phyloP scores from a whole-genome alignment of 2,888 invertebrate genomes.

The Nemurella pictetii region DNA sequence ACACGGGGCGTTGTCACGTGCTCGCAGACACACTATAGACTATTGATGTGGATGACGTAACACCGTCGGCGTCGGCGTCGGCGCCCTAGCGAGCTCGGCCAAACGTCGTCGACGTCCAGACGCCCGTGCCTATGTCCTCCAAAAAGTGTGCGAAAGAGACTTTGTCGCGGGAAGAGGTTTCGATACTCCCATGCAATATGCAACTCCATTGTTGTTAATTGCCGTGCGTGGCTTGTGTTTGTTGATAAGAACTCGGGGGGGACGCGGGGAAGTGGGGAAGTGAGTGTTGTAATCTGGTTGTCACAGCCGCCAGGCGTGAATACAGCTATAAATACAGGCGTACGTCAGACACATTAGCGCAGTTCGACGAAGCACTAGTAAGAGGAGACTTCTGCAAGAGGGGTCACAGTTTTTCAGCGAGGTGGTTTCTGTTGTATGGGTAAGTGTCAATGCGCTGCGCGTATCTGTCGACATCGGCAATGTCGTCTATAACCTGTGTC shows the following conservation, averaged over 20 bases:
- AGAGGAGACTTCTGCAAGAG: background rate
- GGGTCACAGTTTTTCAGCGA: constrained; percentile 33
- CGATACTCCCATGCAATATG: constrained; percentile 9
- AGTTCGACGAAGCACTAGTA: background rate
- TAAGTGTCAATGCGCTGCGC: constrained; percentile 31
- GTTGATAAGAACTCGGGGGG: background rate
- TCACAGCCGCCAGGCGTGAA: background rate
- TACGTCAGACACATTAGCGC: background rate
- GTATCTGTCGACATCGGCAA: no score
- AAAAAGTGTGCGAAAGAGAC: constrained; percentile 17
- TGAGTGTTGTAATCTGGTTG: constrained; percentile 37
- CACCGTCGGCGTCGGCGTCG: background rate
- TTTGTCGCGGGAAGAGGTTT: constrained; percentile 13
- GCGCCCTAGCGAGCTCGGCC: background rate
- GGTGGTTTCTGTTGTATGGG: constrained; percentile 41
- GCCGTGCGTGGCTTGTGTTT: background rate
- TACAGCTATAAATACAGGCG: constrained; percentile 38
- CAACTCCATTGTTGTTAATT: constrained; percentile 28
- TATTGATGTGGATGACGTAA: constrained; percentile 23
- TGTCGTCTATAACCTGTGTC: background rate
- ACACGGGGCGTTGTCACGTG: constrained; percentile 3
- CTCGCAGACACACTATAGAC: background rate
- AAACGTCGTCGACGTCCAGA: background rate
- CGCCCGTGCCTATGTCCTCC: background rate
- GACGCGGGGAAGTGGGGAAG: constrained; percentile 35